Base-by-base conservation (phyloP, 2,888 invertebrate genomes). In the Leptinotarsa haldemani region DNA sequence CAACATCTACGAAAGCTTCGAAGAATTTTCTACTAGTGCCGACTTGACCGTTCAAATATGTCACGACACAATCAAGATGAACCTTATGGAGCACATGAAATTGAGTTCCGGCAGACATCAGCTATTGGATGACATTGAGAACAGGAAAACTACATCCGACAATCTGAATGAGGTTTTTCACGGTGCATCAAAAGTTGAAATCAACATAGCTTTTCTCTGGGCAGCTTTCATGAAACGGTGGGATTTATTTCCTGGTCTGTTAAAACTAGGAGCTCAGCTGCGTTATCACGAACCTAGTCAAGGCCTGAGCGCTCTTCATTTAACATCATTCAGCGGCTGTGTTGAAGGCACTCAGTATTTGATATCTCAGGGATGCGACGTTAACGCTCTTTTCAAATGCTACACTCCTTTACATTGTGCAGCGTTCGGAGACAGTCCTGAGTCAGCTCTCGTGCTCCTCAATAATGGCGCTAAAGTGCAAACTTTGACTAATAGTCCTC, bases 391-490 rank as follows among this genome's bases (percentile, higher is more conserved):
- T 83, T 91, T 91, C 74, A 92, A 93, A 85, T 91, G 92, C 81
- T 94, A 94, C 85, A 93, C 94, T 64, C 95, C 97, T 0, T 90
- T 97, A 74, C 97, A 97, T 86, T 96, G 95, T 85, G 95, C 97
- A 16, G 96, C 96, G 48, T 95, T 96, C 87, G 95, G 96, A 16
- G 95, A 96, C 84, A 93, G 95, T 76, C 91, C 93, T 69, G 93
- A 94, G 83, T 95, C 95, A 16, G 93, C 94, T 71, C 92, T 92
- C 86, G 90, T 95, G 83, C 90, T 97, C 75, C 90, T 96, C 76
- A 91, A 91, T 77, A 91, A 90, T 77, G 93, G 93, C 22, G 93
- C 95, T 69, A 90, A 91, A 76, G 91, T 95, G 65, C 87, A 89
- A 77, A 90, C 91, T 76, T 89, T 93, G 71, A 92, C 93, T 58